Percentiles rank a stretch among this genome's conserved stretches.
These are phyloP conservation scores for Podabrus alpinus DNA, from an alignment of 2,888 invertebrate species.

Conservation along the genomic window DNA sequence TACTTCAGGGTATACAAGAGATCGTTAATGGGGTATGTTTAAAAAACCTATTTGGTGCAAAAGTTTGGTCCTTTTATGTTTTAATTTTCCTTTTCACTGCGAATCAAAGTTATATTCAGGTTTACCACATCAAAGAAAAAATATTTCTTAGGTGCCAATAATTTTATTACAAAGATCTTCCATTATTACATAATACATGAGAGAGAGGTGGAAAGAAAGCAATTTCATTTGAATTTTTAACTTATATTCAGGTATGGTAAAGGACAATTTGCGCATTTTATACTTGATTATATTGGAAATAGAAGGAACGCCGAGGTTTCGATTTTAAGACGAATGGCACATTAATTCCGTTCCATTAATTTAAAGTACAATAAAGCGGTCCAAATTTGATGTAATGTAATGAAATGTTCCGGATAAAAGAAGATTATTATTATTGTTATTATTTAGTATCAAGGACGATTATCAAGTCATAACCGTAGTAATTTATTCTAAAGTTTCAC, in stretches of 20 bases:
- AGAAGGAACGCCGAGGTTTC: neutral
- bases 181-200: neutral
- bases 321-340: neutral
- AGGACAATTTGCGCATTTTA: neutral
- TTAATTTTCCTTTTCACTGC: neutral
- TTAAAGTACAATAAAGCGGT: neutral
- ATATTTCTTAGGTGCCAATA: neutral
- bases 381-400: neutral
- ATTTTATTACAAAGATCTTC: neutral
- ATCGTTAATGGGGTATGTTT: neutral
- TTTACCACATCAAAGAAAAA: neutral
- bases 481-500: too few species aligned
- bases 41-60: neutral
- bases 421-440: neutral
- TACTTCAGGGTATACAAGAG: neutral
- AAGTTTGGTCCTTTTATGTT: neutral
- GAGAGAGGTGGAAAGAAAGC: neutral
- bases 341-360: neutral
- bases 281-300: neutral
- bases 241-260: neutral
- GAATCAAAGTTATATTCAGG: neutral
- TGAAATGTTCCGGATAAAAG: neutral
- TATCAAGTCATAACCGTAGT: neutral
- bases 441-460: neutral
- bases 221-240: neutral